Evolutionary conservation across 2,888 invertebrate genomes (phyloP), one percentile per base, ranked within the genome.

Genomic region (Polietes domitor): DNA sequence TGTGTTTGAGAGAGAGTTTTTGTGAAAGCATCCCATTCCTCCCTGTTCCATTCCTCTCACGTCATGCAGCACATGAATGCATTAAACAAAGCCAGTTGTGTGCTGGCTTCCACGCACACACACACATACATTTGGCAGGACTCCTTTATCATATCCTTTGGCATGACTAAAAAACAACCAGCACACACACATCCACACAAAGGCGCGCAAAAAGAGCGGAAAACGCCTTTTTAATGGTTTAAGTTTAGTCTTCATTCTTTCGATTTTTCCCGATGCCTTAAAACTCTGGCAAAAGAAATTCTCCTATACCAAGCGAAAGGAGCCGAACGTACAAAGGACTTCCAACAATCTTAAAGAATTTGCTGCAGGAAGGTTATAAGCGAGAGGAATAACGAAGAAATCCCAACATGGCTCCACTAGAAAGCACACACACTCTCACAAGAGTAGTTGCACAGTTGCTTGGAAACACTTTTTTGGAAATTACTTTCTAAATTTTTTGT

Each of bases 321-420:
- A 65, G 70, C 9, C 12, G 24, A 41, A 61, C 75, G 65, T 77
- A 78, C 78, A 84, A 84, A 81, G 76, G 75, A 58, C 53, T 78
- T 84, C 41, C 37, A 72, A 41, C 15, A 70, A 78, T 53, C 37
- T 55, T 50, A 21, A 78, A 71, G 24, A 47, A 47, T 55, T 72
- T 53, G 28, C 55, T 61, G 15, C n/a, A 4, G 21, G 41, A 68
- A 28, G 24, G 26, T 24, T 65, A 50, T 37, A 19, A 19, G 50
- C 1, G 50, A 12, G n/a, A 15, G 5, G 19, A 53, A 53, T 5
- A 19, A 53, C 24, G 26, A 12, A 26, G 24, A 26, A 24, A 26
- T 26, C 58, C 26, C 15, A 58, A 58, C 58, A 24, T 17, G 37
- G 61, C 24, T 53, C 1, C 4, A 37, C 37, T 7, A 7, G n/a